Evolutionary conservation across 2,888 invertebrate species (phyloP), one percentile per base, ranked within the genome.

Genomic region (Drosophila longiperda): DNA sequence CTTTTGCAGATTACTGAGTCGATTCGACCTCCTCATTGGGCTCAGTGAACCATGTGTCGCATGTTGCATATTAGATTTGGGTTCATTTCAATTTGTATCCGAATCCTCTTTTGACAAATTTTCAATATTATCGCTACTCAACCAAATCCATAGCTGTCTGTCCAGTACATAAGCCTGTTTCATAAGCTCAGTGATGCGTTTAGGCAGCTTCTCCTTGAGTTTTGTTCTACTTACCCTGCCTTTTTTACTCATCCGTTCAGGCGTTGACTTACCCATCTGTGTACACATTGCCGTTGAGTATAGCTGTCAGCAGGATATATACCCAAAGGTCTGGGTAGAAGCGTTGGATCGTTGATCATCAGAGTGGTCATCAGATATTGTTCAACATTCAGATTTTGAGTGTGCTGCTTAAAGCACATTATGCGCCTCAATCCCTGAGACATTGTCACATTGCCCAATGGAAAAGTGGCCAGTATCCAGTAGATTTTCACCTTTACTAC

Each of bases 391-490:
- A 77, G 26, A 0, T 20, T 0, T 0, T 1, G 11, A 1, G 48
- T 6, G 23, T 65, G 42, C 0, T 53, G 45, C 20, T 80, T 74
- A 1, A 74, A 29, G 48, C 61, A 42, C 2, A 83, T 17, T 4
- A 85, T 33, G 7, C 60, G 50, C 2, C 45, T 53, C 0, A 85
- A 11, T 0, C 89, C 85, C 1, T 65, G 70, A 17, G 71, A 61
- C 3, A 85, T 26, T 1, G 82, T 58, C 42, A 85, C 83, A 67
- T 87, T 84, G 57, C 83, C 88, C 11, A 82, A 23, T 0, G 78
- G 3, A 1, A 71, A 11, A 0, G 72, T 34, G 15, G 66, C n/a
- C 11, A 78, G 36, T 15, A 89, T 48, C 85, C 85, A 85, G 9
- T 55, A 52, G 0, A 80, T 58, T 7, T 89, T 89, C 0, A 83